These are phyloP conservation scores for Hiodon tergisus DNA, from an alignment of 2,113 vertebrate genomes.

Conservation along the genomic window DNA sequence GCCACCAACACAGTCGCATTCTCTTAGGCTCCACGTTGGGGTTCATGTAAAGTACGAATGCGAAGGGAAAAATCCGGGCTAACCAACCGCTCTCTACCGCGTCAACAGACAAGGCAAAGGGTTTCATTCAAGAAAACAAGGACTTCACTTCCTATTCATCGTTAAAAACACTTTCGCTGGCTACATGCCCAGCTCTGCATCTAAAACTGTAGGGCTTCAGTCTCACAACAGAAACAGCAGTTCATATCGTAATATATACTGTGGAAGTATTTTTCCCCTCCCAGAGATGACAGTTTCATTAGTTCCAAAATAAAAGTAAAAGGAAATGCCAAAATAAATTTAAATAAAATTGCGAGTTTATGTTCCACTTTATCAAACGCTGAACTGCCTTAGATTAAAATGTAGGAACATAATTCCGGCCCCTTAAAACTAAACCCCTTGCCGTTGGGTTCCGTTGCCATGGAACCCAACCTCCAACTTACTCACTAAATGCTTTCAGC, in stretches of 20 bases:
- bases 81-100: no score
- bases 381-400: not conserved
- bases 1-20: no score
- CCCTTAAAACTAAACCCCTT: not conserved
- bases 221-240: not conserved
- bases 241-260: not conserved
- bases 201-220: no score
- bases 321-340: constrained; percentile 9
- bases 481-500: not conserved
- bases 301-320: not conserved
- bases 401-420: not conserved
- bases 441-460: not conserved
- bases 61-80: no score
- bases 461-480: constrained; percentile 9
- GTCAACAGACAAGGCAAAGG: no score
- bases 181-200: no score
- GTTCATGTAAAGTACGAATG: no score
- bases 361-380: not conserved
- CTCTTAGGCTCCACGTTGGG: no score
- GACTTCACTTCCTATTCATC: no score
- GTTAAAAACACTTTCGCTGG: no score
- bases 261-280: no score
- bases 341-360: not conserved
- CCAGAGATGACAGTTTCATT: not conserved
- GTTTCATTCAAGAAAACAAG: no score